Evolutionary conservation across 2,888 invertebrate genomes (phyloP).

Genomic region (Lycocerus yunnanus): DNA sequence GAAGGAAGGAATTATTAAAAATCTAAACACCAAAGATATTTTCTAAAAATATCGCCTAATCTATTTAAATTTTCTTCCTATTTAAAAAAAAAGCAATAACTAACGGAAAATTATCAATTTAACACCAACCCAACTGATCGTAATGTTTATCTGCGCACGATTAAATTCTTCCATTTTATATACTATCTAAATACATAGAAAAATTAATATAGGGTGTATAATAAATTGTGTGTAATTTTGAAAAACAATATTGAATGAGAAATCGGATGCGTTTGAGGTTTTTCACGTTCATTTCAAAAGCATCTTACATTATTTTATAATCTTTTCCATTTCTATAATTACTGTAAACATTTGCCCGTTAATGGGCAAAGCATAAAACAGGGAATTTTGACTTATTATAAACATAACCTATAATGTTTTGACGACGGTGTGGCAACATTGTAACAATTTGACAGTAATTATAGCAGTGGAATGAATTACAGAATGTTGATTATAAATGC

Average conservation of each 20-base stretch:
- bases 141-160: conserved; percentile 28
- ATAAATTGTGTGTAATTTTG: not conserved
- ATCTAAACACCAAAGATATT: not conserved
- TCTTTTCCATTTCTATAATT: too few species aligned
- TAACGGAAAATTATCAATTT: not conserved
- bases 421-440: too few species aligned
- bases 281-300: not conserved
- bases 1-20: not conserved
- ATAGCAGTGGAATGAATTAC: too few species aligned
- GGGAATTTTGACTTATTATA: too few species aligned
- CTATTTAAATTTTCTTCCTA: not conserved
- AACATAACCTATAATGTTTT: too few species aligned
- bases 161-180: conserved; percentile 27
- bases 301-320: too few species aligned
- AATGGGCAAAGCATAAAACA: too few species aligned
- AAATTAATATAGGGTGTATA: not conserved
- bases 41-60: not conserved
- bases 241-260: too few species aligned
- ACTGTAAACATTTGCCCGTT: too few species aligned
- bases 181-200: conserved; percentile 18
- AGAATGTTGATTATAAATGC: too few species aligned
- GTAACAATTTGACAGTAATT: too few species aligned
- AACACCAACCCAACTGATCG: not conserved
- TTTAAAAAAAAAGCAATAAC: not conserved
- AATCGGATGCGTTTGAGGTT: not conserved